These are phyloP conservation scores for Diceros bicornis DNA, from an alignment of 2,797 vertebrate species.

Conservation along the genomic window DNA sequence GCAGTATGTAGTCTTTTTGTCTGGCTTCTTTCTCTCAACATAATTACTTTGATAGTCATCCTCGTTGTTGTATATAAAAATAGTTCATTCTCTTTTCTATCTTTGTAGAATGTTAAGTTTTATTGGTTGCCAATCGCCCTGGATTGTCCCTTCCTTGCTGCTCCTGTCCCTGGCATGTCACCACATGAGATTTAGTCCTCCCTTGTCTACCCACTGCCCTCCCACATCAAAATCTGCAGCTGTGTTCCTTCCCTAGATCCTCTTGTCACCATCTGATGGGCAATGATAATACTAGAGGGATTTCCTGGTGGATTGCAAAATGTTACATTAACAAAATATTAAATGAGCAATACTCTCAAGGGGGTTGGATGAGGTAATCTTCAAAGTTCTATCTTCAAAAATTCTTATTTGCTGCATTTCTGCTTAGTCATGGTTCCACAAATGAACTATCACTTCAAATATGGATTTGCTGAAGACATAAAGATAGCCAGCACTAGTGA, in stretches of 20 bases:
- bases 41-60: background rate
- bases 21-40: background rate
- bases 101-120: background rate
- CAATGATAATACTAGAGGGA: background rate
- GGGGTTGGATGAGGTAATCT: background rate
- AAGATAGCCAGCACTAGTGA: background rate
- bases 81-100: background rate
- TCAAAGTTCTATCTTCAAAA: background rate
- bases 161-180: background rate
- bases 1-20: background rate
- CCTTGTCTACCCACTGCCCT: background rate
- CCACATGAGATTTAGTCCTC: background rate
- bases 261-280: background rate
- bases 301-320: constrained; percentile 17
- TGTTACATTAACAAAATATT: background rate
- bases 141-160: background rate
- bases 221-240: background rate
- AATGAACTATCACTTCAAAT: background rate
- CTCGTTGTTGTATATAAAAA: background rate
- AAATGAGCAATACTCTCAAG: background rate
- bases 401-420: background rate
- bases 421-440: background rate
- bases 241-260: background rate
- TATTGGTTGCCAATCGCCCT: background rate
- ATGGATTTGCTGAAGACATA: background rate